phyloP scores from a whole-genome alignment of 1,140 invertebrate species.

The Asobara japonica region DNA sequence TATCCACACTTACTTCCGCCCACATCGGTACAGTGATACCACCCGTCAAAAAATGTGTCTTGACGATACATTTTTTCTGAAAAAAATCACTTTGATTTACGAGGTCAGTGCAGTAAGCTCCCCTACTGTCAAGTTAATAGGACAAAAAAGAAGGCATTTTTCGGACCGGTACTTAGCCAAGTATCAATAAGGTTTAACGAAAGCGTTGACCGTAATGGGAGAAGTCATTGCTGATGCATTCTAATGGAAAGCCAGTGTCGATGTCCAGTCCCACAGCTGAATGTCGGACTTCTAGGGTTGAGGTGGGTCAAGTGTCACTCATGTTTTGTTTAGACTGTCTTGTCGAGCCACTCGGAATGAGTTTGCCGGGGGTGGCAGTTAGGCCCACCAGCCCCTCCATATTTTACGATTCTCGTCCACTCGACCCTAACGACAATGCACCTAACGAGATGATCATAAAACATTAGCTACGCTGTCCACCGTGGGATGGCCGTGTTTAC shows the following conservation, averaged over 20 bases:
- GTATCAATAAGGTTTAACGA: too few species aligned
- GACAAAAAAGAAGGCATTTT: too few species aligned
- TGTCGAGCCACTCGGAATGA: slow-evolving; percentile 17
- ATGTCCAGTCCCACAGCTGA: not conserved
- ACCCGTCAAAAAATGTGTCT: too few species aligned
- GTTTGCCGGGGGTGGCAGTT: slow-evolving; percentile 33
- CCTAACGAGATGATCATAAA: slow-evolving; percentile 56
- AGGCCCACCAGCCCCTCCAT: slow-evolving; percentile 43
- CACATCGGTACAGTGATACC: too few species aligned
- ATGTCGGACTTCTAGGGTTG: slow-evolving; percentile 34
- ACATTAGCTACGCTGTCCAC: slow-evolving; percentile 42
- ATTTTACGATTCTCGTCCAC: slow-evolving; percentile 42
- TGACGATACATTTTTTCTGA: too few species aligned
- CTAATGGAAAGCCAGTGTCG: not conserved
- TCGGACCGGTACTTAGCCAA: too few species aligned
- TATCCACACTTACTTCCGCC: too few species aligned
- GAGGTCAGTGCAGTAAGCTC: too few species aligned
- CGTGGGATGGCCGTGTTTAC: not conserved
- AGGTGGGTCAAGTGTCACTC: slow-evolving; percentile 53
- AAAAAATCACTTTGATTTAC: too few species aligned
- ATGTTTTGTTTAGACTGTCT: slow-evolving; percentile 39
- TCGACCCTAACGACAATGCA: slow-evolving; percentile 46
- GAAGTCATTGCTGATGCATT: not conserved
- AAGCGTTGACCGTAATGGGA: too few species aligned
- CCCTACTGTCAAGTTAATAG: too few species aligned